phyloP scores from a whole-genome alignment of 2,797 vertebrate species.

The Danio choprae region DNA sequence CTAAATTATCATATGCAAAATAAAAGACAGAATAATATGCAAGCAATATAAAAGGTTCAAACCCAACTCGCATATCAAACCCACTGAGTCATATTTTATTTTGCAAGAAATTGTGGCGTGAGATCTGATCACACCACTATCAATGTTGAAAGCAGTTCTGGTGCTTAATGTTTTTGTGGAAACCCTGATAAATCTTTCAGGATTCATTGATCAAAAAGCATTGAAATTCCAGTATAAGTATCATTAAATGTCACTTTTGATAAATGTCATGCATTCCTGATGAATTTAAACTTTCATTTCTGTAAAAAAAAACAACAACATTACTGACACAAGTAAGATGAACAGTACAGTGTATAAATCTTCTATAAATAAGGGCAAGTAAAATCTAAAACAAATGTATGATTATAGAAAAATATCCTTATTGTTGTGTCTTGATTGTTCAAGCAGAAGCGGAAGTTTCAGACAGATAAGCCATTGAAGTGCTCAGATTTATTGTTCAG shows the following conservation, averaged over 20 bases:
- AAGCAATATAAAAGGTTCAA: too few relatives aligned
- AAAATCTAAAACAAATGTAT: neutral
- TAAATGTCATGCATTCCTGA: neutral
- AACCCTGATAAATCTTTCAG: neutral
- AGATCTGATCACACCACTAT: too few relatives aligned
- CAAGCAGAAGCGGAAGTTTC: neutral
- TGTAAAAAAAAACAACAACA: neutral
- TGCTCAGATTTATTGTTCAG: neutral
- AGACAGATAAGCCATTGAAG: slow-evolving; percentile 32
- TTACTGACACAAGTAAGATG: neutral
- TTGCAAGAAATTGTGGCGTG: too few relatives aligned
- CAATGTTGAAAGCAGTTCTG: neutral
- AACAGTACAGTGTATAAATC: neutral
- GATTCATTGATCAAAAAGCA: too few relatives aligned
- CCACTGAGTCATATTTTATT: too few relatives aligned
- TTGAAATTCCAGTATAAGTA: too few relatives aligned
- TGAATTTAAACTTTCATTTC: neutral
- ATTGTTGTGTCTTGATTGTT: neutral
- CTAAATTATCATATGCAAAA: too few relatives aligned
- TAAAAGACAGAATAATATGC: too few relatives aligned
- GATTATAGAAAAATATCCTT: neutral
- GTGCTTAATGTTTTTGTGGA: neutral
- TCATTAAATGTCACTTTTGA: neutral
- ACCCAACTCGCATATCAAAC: too few relatives aligned
- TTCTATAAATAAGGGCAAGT: too few relatives aligned